Base-by-base conservation (phyloP, 2,113 vertebrate genomes). In the Tylochromis polylepis region DNA sequence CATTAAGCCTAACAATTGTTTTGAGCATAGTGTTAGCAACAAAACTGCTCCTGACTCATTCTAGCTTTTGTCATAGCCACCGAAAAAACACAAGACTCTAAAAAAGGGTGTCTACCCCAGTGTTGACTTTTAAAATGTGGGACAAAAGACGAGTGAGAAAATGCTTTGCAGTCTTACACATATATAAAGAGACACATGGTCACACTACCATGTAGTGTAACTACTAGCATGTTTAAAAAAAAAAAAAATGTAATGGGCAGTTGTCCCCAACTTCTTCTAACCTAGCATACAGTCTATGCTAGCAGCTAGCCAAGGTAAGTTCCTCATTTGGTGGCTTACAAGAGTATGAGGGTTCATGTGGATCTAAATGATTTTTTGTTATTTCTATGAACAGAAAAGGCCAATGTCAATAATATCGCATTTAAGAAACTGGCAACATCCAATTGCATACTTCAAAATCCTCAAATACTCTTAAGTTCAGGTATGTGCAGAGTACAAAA, bases 121-220 rank as follows among this genome's bases (percentile, higher is more conserved):
- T 8, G 6, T 1, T 65, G 18, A 12, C 2, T 38, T 22, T 38
- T 2, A 65, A 65, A 65, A 65, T 70, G 65, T 70, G 15, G 65
- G 38, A 43, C 43, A 0, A 70, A 43, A 0, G 24, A 16, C 8
- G 10, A 38, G 2, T 20, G 10, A 62, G 20, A 49, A 65, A 36
- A 65, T 38, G 6, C 31, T 65, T 36, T 65, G 3, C 2, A 8
- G 60, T 38, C 34, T 38, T 60, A 60, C 2, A 60, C 34, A 24
- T 0, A 67, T 14, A 41, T 1, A 67, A 41, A 2, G 22, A 70
- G 6, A 14, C 34, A 6, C 38, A 4, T 38, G 38, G 38, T 38
- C 38, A 5, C 38, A 5, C 31, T 31, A 31, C 31, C 31, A 31
- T n/a, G n/a, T n/a, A n/a, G n/a, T n/a, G n/a, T n/a, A n/a, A n/a